phyloP scores from a whole-genome alignment of 2,888 invertebrate species.

The Lasioglossum lativentre region DNA sequence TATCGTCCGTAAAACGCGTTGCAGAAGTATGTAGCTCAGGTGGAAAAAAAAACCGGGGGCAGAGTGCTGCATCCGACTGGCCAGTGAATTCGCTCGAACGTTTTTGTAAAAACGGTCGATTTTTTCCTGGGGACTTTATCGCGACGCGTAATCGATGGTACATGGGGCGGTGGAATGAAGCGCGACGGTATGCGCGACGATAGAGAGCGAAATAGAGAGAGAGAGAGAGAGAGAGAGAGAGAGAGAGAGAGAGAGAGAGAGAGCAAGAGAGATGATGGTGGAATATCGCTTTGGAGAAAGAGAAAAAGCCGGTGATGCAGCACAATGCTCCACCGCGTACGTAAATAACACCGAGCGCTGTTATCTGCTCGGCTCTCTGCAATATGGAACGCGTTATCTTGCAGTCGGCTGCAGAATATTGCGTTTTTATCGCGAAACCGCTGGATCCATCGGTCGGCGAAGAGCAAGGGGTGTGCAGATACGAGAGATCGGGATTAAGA shows the following conservation, averaged over 20 bases:
- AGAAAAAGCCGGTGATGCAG: slow-evolving; percentile 54
- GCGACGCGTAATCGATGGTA: slow-evolving; percentile 14
- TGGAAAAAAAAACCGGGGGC: not conserved
- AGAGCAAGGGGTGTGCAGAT: slow-evolving; percentile 1
- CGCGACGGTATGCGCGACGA: not conserved
- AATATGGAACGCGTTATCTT: slow-evolving; percentile 71
- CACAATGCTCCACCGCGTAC: slow-evolving; percentile 52
- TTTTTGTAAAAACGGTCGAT: slow-evolving; percentile 3
- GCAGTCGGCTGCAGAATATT: slow-evolving; percentile 64
- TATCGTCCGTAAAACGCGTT: not conserved
- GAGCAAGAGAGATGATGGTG: not conserved
- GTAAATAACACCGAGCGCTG: slow-evolving; percentile 63
- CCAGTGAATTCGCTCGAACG: not conserved
- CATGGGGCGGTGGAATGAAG: not conserved
- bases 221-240: not conserved
- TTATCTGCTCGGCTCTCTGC: slow-evolving; percentile 65
- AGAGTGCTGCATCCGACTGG: not conserved
- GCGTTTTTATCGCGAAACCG: slow-evolving; percentile 65
- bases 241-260: not conserved
- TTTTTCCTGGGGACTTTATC: slow-evolving; percentile 2
- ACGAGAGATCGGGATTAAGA: slow-evolving; percentile 64
- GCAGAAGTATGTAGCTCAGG: not conserved
- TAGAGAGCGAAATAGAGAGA: not conserved
- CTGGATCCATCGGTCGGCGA: slow-evolving; percentile 31
- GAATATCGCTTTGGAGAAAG: slow-evolving; percentile 16